Evolutionary conservation across 2,797 vertebrate genomes (phyloP), one percentile per base, ranked within the genome.

Genomic region (Aeoliscus strigatus): DNA sequence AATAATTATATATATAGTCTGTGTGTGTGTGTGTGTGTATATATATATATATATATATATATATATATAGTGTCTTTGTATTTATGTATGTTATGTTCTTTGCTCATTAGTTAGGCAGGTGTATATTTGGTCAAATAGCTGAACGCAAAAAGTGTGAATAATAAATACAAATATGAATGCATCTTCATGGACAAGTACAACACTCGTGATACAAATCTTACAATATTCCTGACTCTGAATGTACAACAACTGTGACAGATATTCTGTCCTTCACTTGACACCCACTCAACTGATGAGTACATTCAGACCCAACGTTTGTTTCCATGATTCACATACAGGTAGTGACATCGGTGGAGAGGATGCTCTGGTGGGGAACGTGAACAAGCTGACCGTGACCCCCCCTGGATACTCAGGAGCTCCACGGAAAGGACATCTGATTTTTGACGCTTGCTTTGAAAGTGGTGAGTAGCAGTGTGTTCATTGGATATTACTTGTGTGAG

Each of bases 381-480:
- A 77, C 87, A 98, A 97, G 71, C 85, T 90, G 62, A 51, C 63
- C 4, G 88, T 94, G 67, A 81, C 87, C 56, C 94, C 94, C 54
- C 73, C 79, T 55, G 93, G 91, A 42, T 91, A 91, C 60, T 75
- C 79, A 35, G 94, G 93, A 66, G 74, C 77, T 6, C 83, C 83
- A 30, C 91, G 88, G 46, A 97, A 90, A 84, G 95, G 95, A 73
- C 93, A 97, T 76, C 89, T 99, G 61, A 66, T 92, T 39, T 99
- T 99, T 82, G 95, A 99, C 60, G 94, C 94, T 69, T 98, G 93
- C 77, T 99, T 97, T 83, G 95, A 99, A 79, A 98, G 96, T 46
- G 96, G 96, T 98, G 75, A 94, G 94, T 88, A 4, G 6, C 28
- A 15, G 25, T 14, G 9, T 10, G 13, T 24, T 2, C 9, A 25